These are phyloP conservation scores for Noturus placidus DNA, from an alignment of 2,113 vertebrate genomes.

Conservation along the genomic window DNA sequence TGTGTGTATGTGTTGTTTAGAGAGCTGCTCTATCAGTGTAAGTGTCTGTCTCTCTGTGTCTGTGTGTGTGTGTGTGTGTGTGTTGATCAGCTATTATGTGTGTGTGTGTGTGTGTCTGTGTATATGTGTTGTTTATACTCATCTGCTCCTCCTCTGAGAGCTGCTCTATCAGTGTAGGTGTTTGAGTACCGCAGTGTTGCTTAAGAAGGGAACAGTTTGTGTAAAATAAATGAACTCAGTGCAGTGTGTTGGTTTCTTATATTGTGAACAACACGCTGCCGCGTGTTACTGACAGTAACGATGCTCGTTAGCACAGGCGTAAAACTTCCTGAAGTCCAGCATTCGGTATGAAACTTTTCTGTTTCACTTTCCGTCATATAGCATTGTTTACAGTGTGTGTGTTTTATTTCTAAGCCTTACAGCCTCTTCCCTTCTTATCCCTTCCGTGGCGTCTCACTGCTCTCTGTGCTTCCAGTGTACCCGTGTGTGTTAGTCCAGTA, in stretches of 20 bases:
- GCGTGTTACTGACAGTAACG: too few species aligned
- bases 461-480: background rate
- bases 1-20: background rate
- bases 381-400: background rate
- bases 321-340: background rate
- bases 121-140: background rate
- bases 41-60: too few species aligned
- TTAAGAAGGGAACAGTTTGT: background rate
- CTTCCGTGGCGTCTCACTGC: background rate
- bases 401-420: background rate
- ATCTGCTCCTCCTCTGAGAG: background rate
- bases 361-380: background rate
- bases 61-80: background rate
- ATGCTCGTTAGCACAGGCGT: background rate
- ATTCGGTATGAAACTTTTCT: background rate
- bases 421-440: background rate
- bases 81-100: background rate
- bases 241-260: background rate
- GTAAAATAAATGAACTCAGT: background rate
- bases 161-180: background rate
- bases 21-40: background rate
- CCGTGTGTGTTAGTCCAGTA: background rate
- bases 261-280: background rate
- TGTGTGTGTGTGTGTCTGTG: background rate
- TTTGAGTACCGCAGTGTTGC: background rate